Evolutionary conservation across 2,888 invertebrate species (phyloP).

Genomic region (Monoplex corrugatus): DNA sequence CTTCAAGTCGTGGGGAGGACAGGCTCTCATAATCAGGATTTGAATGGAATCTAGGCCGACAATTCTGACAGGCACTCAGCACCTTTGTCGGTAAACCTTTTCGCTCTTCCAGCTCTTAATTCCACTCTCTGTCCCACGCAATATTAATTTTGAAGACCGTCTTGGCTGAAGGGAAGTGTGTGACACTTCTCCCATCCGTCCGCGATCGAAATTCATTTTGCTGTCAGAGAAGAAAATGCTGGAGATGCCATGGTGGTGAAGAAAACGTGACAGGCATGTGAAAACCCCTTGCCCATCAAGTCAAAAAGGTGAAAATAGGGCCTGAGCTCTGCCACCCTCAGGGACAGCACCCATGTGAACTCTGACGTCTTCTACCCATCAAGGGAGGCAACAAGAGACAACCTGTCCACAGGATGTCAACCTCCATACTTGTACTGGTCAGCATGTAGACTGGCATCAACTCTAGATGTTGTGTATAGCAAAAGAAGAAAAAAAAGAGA

Average conservation of each 20-base stretch:
- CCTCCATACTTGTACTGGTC: constrained; percentile 2
- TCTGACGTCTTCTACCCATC: constrained; percentile 10
- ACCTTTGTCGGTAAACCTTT: constrained; percentile 35
- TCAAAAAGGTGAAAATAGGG: constrained; percentile 52
- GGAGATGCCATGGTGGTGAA: constrained; percentile 40
- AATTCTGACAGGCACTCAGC: constrained; percentile 42
- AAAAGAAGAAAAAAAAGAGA: too few species aligned
- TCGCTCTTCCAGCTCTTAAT: constrained; percentile 36
- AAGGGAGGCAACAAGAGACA: constrained; percentile 11
- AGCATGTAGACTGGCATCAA: too few species aligned
- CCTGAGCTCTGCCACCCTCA: neutral
- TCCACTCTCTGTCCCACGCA: constrained; percentile 36
- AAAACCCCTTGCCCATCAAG: constrained; percentile 46
- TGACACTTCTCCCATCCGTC: neutral
- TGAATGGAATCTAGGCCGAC: constrained; percentile 45
- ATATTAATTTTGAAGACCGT: constrained; percentile 47
- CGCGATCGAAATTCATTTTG: constrained; percentile 45
- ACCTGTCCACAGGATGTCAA: constrained; percentile 32
- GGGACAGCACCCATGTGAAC: constrained; percentile 30
- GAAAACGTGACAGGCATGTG: constrained; percentile 47
- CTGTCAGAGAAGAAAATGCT: constrained; percentile 39
- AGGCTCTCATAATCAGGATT: constrained; percentile 20
- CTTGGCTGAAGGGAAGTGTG: neutral
- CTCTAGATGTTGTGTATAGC: too few species aligned
- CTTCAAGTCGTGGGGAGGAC: constrained; percentile 30